Evolutionary conservation across 2,113 vertebrate species (phyloP).

Genomic region (Podarcis muralis): DNA sequence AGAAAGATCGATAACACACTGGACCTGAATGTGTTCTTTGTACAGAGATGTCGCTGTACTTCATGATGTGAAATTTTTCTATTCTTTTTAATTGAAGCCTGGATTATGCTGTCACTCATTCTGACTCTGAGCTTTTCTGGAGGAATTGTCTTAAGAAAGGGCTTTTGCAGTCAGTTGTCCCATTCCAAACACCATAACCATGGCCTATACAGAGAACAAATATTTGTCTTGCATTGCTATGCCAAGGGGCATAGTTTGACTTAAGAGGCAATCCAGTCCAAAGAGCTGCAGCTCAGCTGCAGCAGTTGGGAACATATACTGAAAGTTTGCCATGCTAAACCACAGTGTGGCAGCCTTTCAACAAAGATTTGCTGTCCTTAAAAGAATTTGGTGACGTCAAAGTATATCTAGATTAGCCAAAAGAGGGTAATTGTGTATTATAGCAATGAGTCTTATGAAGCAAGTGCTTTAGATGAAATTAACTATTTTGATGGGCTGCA

Average conservation of each 20-base stretch:
- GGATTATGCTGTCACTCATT: slow-evolving; percentile 21
- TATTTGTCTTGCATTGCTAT: neutral
- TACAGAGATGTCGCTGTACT: slow-evolving; percentile 30
- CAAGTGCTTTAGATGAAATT: neutral
- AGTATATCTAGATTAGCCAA: slow-evolving; percentile 9
- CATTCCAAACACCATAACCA: neutral
- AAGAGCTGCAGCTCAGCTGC: neutral
- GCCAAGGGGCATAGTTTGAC: neutral
- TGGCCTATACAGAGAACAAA: neutral
- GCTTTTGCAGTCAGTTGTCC: neutral
- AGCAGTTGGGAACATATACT: neutral
- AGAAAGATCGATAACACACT: slow-evolving; percentile 64
- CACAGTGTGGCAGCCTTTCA: neutral
- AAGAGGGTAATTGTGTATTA: slow-evolving; percentile 13
- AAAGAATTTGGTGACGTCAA: slow-evolving; percentile 24
- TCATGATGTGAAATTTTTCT: slow-evolving; percentile 15
- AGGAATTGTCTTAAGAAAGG: neutral
- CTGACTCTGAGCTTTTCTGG: neutral
- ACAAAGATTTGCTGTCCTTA: neutral
- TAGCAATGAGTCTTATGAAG: neutral
- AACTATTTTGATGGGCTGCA: neutral
- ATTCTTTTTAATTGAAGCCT: slow-evolving; percentile 38
- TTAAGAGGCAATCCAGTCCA: neutral
- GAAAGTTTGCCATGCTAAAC: neutral
- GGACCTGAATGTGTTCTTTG: slow-evolving; percentile 39